phyloP scores from a whole-genome alignment of 2,888 invertebrate species.

The Axea sp. region DNA sequence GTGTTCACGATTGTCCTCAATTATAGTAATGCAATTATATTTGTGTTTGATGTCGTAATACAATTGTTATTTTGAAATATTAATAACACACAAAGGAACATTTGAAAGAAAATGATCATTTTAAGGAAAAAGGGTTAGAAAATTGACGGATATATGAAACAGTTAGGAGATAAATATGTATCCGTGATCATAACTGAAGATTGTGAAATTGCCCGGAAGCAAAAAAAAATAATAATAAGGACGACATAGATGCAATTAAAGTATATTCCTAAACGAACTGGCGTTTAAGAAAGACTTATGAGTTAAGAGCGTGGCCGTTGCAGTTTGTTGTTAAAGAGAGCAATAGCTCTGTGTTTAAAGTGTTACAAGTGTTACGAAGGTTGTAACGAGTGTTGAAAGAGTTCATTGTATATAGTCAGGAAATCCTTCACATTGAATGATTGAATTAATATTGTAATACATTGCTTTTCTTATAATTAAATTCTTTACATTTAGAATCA shows the following conservation, averaged over 20 bases:
- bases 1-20: too few relatives aligned
- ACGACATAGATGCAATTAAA: constrained; percentile 45
- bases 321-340: constrained; percentile 77
- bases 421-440: constrained; percentile 46
- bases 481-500: too few relatives aligned
- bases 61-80: too few relatives aligned
- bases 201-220: constrained; percentile 34
- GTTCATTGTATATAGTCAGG: constrained; percentile 42
- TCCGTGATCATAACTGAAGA: constrained; percentile 16
- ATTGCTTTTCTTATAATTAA: background rate
- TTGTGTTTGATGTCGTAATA: too few relatives aligned
- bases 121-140: too few relatives aligned
- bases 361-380: constrained; percentile 58
- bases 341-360: constrained; percentile 63
- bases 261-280: constrained; percentile 40
- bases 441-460: constrained; percentile 11
- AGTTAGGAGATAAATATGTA: constrained; percentile 17
- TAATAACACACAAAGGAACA: background rate
- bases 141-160: constrained; percentile 25
- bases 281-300: constrained; percentile 56
- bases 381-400: constrained; percentile 56
- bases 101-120: background rate
- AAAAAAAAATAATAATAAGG: constrained; percentile 38
- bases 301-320: constrained; percentile 75
- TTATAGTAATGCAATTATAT: too few relatives aligned